phyloP scores from a whole-genome alignment of 2,888 invertebrate genomes.

The Diplolepis rosae region DNA sequence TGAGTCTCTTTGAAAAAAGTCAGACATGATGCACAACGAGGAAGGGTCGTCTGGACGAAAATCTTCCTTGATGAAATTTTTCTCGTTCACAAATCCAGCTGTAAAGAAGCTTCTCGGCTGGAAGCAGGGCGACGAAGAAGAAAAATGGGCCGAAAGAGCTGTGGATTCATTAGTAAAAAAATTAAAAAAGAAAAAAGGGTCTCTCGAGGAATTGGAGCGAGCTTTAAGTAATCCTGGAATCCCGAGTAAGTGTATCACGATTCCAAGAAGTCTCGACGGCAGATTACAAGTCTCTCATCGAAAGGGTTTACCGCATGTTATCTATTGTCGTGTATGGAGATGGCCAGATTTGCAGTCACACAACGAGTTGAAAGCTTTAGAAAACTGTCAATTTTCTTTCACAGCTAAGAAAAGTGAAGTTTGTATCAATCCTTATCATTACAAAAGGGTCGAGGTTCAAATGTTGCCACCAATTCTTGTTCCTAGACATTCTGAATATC shows the following conservation, averaged over 20 bases:
- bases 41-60: slow-evolving; percentile 57
- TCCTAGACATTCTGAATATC: slow-evolving; percentile 4
- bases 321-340: slow-evolving; percentile 63
- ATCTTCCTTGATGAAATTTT: slow-evolving; percentile 76
- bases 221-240: slow-evolving; percentile 77
- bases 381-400: slow-evolving; percentile 44
- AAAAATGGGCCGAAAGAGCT: slow-evolving; percentile 98
- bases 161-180: slow-evolving; percentile 97
- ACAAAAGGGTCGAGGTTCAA: slow-evolving; percentile 45
- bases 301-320: slow-evolving; percentile 80
- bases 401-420: slow-evolving; percentile 45
- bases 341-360: slow-evolving; percentile 60
- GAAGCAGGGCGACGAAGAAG: slow-evolving; percentile 80
- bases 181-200: slow-evolving; percentile 95
- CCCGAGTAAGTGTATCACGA: slow-evolving; percentile 78
- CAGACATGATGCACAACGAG: slow-evolving; percentile 38
- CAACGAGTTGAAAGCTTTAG: slow-evolving; percentile 47
- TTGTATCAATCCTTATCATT: slow-evolving; percentile 54
- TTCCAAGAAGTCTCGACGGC: slow-evolving; percentile 78
- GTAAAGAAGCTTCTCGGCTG: slow-evolving; percentile 78
- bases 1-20: too few relatives aligned
- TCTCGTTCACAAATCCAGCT: slow-evolving; percentile 76
- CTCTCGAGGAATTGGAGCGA: slow-evolving; percentile 85
- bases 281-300: slow-evolving; percentile 76
- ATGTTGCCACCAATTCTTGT: slow-evolving; percentile 36